Evolutionary conservation across 2,797 vertebrate species (phyloP).

Genomic region (Pyrrhura leucotis): DNA sequence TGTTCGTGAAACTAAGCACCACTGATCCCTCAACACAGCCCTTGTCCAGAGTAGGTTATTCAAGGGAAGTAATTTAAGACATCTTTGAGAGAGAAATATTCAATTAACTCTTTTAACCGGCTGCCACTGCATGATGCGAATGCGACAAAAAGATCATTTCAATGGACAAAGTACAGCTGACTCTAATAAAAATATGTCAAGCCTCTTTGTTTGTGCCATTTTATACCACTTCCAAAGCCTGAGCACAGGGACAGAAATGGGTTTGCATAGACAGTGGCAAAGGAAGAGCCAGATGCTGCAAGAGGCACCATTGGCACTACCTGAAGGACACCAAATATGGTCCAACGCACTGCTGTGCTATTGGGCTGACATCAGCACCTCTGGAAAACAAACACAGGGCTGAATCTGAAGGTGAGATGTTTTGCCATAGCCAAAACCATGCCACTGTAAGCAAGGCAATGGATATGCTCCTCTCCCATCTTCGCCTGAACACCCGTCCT

Average conservation of each 20-base stretch:
- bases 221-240: not conserved
- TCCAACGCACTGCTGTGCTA: accelerated
- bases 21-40: not conserved
- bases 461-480: not conserved
- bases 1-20: not conserved
- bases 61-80: not conserved
- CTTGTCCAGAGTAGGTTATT: not conserved
- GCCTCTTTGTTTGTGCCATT: not conserved
- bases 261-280: accelerated
- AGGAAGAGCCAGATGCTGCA: not conserved
- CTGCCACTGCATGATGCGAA: not conserved
- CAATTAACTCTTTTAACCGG: not conserved
- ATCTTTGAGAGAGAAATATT: not conserved
- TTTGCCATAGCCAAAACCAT: not conserved
- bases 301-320: accelerated
- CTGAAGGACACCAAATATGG: not conserved
- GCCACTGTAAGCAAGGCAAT: not conserved
- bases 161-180: not conserved
- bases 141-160: not conserved
- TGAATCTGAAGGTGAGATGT: not conserved
- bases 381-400: not conserved
- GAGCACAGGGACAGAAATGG: not conserved
- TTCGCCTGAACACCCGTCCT: not conserved
- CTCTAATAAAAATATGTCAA: not conserved
- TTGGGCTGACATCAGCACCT: not conserved